Base-by-base conservation (phyloP, 2,797 vertebrate genomes). In the Pogoniulus pusillus region DNA sequence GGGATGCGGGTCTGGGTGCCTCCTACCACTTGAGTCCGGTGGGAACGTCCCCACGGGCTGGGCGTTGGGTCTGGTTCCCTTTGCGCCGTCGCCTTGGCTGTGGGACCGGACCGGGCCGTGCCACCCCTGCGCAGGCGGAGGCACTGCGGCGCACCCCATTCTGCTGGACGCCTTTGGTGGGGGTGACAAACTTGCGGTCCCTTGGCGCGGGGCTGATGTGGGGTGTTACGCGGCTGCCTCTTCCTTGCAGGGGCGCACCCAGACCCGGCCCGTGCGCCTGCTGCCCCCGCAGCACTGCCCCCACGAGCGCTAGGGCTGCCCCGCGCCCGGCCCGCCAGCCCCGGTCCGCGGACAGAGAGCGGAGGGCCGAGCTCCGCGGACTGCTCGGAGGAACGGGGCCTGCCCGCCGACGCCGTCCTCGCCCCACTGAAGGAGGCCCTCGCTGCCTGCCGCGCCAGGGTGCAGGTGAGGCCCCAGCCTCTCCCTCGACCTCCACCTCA, bases 361-460 rank as follows among this genome's bases (percentile, higher is more conserved):
- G 18, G 62, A 27, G 37, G 49, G 74, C 54, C 41, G 43, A 51
- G 60, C 26, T 66, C 89, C 12, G 97, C 97, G 3, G 70, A 49
- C 3, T 2, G 60, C 30, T 54, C 34, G 57, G 55, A 51, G 69
- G 78, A 63, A 13, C 6, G 97, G 24, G 93, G 96, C 7, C 18
- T 92, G 82, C 34, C 92, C 3, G 81, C 98, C 7, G 97, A 97
- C 20, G 92, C 54, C 3, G 97, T 99, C 71, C 72, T 98, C 23
- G 78, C 20, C 17, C 96, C 98, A 37, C 95, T 99, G 92, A 92
- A 94, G 65, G 91, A 92, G 74, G 98, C 98, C 3, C 95, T 99
- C 13, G 91, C 85, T 3, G 93, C 97, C 12, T 99, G 99, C 91
- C 98, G 97, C 76, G 95, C 85, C 8, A 57, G 95, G 1, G 96